Conservation (phyloP, 30 jellyfish, hydroid and myxozoan species). For the Catostylus mosaicus region DNA sequence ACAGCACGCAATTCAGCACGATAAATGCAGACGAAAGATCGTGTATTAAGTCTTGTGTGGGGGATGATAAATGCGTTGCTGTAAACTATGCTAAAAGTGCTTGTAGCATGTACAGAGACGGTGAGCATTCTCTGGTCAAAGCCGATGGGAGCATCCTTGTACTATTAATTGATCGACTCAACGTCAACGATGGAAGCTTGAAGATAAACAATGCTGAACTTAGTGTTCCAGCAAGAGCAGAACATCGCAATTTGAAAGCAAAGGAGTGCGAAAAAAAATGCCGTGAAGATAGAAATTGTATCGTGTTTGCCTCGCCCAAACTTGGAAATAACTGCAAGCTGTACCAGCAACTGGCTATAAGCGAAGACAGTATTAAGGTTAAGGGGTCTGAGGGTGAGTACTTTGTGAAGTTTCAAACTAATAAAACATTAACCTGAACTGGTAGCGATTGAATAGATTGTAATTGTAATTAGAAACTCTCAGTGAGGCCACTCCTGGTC, state of each 20-base stretch:
- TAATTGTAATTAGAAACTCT: no score
- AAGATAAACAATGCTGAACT: neutral
- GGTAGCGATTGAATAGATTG: no score
- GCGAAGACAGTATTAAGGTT: constrained; percentile 24
- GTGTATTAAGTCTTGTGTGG: constrained; percentile 14
- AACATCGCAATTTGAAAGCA: neutral
- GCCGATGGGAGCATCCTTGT: neutral
- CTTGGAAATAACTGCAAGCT: constrained; percentile 8
- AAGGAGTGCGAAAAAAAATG: constrained; percentile 15
- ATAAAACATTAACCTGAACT: constrained; percentile 1
- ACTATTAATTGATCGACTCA: constrained; percentile 16
- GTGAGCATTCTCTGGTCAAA: neutral
- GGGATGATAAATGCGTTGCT: constrained; percentile 21
- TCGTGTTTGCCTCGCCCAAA: neutral
- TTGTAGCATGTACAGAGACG: neutral
- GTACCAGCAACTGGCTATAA: constrained; percentile 17
- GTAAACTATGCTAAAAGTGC: neutral
- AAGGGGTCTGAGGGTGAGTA: neutral
- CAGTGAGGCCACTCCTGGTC: no score
- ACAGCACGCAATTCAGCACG: neutral
- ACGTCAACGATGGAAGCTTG: constrained; percentile 7
- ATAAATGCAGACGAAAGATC: constrained; percentile 11
- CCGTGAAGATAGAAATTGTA: constrained; percentile 4
- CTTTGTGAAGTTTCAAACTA: constrained; percentile 4
- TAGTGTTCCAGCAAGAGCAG: constrained; percentile 15